Percentiles rank a stretch among this genome's conserved stretches.
Conservation (phyloP, 2,113 vertebrate genomes). For the Ia io region DNA sequence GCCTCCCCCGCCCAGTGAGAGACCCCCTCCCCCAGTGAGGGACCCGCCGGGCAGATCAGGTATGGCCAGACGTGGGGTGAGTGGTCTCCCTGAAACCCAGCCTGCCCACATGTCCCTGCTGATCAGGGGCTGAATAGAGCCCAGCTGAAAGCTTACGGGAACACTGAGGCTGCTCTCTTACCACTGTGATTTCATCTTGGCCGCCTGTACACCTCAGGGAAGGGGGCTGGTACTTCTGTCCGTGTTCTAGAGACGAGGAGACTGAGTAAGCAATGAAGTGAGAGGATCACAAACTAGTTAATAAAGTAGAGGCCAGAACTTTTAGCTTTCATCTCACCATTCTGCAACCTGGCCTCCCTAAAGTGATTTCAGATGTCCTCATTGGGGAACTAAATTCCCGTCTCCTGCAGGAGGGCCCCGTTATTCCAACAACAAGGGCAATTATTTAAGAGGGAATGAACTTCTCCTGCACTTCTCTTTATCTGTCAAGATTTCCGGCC, state of each 20-base stretch:
- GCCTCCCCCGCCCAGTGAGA: constrained; percentile 91
- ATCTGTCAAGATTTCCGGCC: not conserved
- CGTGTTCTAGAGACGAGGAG: not conserved
- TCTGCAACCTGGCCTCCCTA: not conserved
- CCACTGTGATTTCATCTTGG: not conserved
- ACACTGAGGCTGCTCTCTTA: not conserved
- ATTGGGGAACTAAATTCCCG: not conserved
- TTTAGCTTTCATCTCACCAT: not conserved
- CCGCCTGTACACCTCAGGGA: not conserved
- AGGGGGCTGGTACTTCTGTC: not conserved
- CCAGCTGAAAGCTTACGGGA: not conserved
- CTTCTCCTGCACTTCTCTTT: not conserved
- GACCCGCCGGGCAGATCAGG: constrained; percentile 89
- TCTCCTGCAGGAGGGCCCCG: not conserved
- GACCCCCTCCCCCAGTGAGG: constrained; percentile 90
- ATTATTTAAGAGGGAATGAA: not conserved
- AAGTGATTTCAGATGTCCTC: not conserved
- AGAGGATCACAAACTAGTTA: not conserved
- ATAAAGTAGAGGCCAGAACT: not conserved
- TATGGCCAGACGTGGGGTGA: constrained; percentile 58
- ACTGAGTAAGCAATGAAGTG: not conserved
- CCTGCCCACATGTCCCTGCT: not conserved
- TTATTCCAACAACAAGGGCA: not conserved
- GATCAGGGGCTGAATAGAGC: fast-evolving
- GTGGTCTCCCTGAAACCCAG: not conserved